Conservation (phyloP, 2,113 vertebrate species). For the Brachyhypopomus gauderio region DNA sequence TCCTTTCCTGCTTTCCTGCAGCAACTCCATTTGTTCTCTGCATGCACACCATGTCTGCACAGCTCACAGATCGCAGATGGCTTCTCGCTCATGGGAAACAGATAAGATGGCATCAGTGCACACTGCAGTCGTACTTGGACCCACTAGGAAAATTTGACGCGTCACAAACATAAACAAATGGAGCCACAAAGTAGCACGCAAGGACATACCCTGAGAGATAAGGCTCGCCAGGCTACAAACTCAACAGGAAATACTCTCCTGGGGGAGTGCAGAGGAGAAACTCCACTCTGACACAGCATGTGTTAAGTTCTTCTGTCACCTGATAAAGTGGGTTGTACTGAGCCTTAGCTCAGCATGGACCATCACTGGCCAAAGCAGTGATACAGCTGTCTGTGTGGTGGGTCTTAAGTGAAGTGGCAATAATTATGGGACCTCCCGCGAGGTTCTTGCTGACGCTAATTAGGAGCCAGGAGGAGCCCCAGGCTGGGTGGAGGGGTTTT, state of each 20-base stretch:
- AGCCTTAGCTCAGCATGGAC: not conserved
- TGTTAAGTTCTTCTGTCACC: slow-evolving; percentile 14
- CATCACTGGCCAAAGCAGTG: not conserved
- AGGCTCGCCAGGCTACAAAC: not conserved
- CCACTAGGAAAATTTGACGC: slow-evolving; percentile 19
- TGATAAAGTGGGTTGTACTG: not conserved
- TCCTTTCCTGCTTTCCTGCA: not conserved
- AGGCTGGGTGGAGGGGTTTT: slow-evolving; percentile 50
- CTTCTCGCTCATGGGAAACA: not conserved
- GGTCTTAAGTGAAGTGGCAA: not conserved
- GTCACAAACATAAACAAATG: slow-evolving; percentile 12
- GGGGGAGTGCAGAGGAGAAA: not conserved
- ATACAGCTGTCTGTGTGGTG: not conserved
- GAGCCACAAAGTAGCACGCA: not conserved
- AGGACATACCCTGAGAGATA: slow-evolving; percentile 15
- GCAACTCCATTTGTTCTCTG: not conserved
- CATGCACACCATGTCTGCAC: not conserved
- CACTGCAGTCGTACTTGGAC: not conserved
- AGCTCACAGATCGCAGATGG: not conserved
- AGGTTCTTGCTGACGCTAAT: slow-evolving; percentile 9
- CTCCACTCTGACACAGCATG: not conserved
- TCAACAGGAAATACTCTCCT: slow-evolving; percentile 31
- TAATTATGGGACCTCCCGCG: too few relatives aligned
- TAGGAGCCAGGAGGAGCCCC: not conserved
- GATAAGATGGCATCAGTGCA: not conserved